Conservation (phyloP, 2,888 invertebrate genomes). For the Lochmaea capreae region DNA sequence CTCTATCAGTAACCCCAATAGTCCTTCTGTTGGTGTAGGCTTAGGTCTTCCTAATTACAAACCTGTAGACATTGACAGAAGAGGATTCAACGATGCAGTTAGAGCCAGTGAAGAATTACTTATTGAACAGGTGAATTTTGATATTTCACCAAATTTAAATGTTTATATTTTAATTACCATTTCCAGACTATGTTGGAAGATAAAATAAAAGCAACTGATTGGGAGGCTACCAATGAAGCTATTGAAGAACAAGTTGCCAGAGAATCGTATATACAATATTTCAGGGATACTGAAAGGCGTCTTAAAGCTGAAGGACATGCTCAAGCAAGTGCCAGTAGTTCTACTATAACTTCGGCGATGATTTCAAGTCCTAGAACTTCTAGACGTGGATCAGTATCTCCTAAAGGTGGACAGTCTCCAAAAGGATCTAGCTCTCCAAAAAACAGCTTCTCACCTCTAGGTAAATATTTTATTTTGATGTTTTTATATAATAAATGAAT, state of each 20-base stretch:
- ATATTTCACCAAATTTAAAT: background rate
- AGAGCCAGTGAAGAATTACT: constrained; percentile 82
- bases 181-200: constrained; percentile 88
- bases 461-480: constrained; percentile 40
- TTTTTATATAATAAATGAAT: too few species aligned
- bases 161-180: constrained; percentile 33
- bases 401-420: constrained; percentile 62
- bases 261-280: constrained; percentile 84
- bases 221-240: constrained; percentile 93
- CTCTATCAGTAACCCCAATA: constrained; percentile 87
- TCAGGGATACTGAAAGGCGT: constrained; percentile 63
- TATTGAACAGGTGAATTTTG: constrained; percentile 76
- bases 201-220: constrained; percentile 88
- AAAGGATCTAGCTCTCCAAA: constrained; percentile 60
- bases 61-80: constrained; percentile 79
- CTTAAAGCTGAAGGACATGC: constrained; percentile 61
- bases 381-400: constrained; percentile 62
- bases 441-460: constrained; percentile 51
- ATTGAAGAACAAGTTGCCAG: constrained; percentile 88
- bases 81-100: constrained; percentile 79
- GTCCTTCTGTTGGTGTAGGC: constrained; percentile 84
- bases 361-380: constrained; percentile 59
- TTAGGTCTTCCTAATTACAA: constrained; percentile 85
- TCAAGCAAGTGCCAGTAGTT: constrained; percentile 62
- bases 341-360: constrained; percentile 61